phyloP scores from a whole-genome alignment of 2,797 vertebrate species.

The Gobionotothen gibberifrons region DNA sequence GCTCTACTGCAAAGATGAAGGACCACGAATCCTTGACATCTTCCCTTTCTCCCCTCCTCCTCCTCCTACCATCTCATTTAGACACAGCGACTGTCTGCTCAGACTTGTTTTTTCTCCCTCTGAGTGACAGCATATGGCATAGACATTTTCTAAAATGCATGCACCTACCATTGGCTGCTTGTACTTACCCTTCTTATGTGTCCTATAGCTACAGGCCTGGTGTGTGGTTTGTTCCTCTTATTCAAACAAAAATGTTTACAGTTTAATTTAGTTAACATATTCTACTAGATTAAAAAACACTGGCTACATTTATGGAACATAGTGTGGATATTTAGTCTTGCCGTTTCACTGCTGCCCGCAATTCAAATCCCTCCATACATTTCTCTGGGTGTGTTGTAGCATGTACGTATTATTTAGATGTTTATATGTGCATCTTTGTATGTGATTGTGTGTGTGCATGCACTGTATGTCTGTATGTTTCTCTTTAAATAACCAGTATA shows the following conservation, averaged over 20 bases:
- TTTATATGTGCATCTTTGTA: background rate
- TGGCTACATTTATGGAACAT: background rate
- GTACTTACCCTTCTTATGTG: slow-evolving; percentile 63
- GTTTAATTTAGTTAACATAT: slow-evolving; percentile 46
- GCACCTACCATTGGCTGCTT: slow-evolving; percentile 73
- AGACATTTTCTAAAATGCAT: slow-evolving; percentile 85
- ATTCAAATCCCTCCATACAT: background rate
- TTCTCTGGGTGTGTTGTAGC: slow-evolving; percentile 1
- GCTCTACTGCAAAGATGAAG: slow-evolving; percentile 99
- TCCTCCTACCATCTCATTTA: slow-evolving; percentile 95
- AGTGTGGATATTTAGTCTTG: slow-evolving; percentile 1
- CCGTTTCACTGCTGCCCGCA: slow-evolving; percentile 1
- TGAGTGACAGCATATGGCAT: slow-evolving; percentile 98
- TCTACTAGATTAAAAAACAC: slow-evolving; percentile 18
- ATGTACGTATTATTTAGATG: slow-evolving; percentile 5
- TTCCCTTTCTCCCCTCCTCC: slow-evolving; percentile 85
- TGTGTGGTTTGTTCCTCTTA: slow-evolving; percentile 45
- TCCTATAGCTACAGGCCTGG: slow-evolving; percentile 56
- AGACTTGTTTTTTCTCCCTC: slow-evolving; percentile 86
- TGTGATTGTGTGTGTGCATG: background rate
- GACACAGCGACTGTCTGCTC: slow-evolving; percentile 97
- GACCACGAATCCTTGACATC: slow-evolving; percentile 99
- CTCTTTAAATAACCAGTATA: slow-evolving; percentile 8
- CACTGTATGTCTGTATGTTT: background rate
- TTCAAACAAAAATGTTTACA: slow-evolving; percentile 39